Evolutionary conservation across 2,797 vertebrate species (phyloP).

Genomic region (Scolopax rusticola): DNA sequence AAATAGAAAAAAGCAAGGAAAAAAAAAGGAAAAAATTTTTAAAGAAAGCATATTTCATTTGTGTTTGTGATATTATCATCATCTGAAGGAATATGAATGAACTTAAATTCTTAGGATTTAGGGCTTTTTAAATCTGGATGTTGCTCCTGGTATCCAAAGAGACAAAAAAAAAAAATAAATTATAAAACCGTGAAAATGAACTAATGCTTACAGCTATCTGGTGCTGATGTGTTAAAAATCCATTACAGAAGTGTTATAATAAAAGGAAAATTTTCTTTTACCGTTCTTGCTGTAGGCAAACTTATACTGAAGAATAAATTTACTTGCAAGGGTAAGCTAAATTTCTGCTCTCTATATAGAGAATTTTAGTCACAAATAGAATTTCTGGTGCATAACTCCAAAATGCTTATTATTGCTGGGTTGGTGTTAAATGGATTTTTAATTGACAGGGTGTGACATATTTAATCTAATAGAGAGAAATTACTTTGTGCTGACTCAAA

Average conservation of each 20-base stretch:
- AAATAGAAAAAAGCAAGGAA: background rate
- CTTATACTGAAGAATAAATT: background rate
- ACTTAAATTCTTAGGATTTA: background rate
- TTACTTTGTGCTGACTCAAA: slow-evolving; percentile 38
- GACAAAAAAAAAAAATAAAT: background rate
- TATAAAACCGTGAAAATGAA: background rate
- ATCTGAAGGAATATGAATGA: background rate
- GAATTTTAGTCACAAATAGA: background rate
- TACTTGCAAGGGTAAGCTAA: background rate
- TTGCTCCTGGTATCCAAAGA: background rate
- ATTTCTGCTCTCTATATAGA: background rate
- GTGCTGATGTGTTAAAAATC: slow-evolving; percentile 1
- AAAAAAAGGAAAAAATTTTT: too few species aligned
- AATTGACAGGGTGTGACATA: slow-evolving; percentile 39
- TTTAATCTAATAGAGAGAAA: slow-evolving; percentile 52
- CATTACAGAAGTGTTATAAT: background rate
- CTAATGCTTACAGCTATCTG: background rate
- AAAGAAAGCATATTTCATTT: background rate
- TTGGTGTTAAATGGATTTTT: slow-evolving; percentile 46
- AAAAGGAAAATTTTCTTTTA: background rate
- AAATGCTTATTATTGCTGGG: slow-evolving; percentile 27
- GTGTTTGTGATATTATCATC: background rate
- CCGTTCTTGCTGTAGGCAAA: background rate
- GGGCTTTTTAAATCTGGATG: slow-evolving; percentile 8
- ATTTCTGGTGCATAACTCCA: background rate